Base-by-base conservation (phyloP, 1,140 invertebrate genomes). In the Drosophila sechellia region DNA sequence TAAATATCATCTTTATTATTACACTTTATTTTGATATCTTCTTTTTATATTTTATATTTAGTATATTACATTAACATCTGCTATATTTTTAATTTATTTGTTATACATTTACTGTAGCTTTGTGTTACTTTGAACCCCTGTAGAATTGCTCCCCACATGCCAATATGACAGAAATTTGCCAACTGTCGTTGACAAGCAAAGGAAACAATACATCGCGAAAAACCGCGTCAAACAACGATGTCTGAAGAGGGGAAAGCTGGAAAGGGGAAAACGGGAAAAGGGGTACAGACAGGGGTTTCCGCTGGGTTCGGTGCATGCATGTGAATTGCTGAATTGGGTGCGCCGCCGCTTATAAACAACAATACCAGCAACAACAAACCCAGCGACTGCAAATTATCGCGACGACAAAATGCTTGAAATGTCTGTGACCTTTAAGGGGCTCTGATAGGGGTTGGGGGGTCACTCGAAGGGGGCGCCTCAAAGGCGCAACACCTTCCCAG, bases 331-430 rank as follows among this genome's bases (percentile, higher is more conserved):
- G 73, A 77, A 77, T 77, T 77, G 73, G 73, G 73, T 55, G 73
- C 73, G 73, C 54, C 72, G 35, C 45, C 54, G 64, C 31, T 55
- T 37, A 49, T 34, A 20, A 50, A 54, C 50, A 68, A 74, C 58
- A 60, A 50, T 46, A 15, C 22, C 37, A 31, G 10, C 37, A 34
- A 39, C 50, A 34, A 65, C 59, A 48, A 63, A 69, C 59, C 25
- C 22, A 20, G 49, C 79, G 83, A 77, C 64, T 78, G 68, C 48
- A 76, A 65, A 81, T 64, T 76, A 73, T 68, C 86, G 66, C 79
- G 79, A 83, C 83, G 76, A 77, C 73, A 80, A 64, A 77, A 72
- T 63, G 59, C 72, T 89, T 83, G 39, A 87, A 83, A 89, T 83
- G 83, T 87, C 84, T 89, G 79, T 84, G 83, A 87, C 84, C 83